Conservation (phyloP, 2,888 invertebrate species). For the Metopia argyrocephala region DNA sequence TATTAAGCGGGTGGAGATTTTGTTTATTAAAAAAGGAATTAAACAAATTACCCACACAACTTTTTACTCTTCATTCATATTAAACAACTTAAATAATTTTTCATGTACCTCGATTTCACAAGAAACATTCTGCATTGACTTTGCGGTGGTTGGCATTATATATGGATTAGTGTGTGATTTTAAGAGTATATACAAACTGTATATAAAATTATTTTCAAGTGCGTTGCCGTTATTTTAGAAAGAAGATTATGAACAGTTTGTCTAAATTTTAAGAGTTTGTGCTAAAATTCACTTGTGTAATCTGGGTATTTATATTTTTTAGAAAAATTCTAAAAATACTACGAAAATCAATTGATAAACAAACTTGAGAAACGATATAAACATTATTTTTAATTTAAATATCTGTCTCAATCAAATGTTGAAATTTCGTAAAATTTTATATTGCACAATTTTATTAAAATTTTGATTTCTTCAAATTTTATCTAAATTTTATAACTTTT, state of each 20-base stretch:
- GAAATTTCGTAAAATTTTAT: no score
- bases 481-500: no score
- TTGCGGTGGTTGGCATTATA: neutral
- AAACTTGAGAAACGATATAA: no score
- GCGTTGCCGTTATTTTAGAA: no score
- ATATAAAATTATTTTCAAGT: neutral
- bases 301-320: no score
- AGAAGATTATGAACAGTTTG: neutral
- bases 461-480: no score
- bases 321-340: neutral
- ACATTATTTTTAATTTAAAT: no score
- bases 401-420: no score
- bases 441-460: no score
- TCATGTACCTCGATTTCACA: neutral
- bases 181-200: no score
- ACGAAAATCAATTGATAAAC: no score
- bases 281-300: neutral
- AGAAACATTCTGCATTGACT: constrained; percentile 32
- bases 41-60: neutral
- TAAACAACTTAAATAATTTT: neutral
- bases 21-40: neutral
- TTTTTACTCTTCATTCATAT: neutral
- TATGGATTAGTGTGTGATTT: no score
- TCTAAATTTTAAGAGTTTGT: neutral
- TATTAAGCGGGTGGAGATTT: neutral